Conservation (phyloP, 2,113 vertebrate species). For the Astur gentilis region DNA sequence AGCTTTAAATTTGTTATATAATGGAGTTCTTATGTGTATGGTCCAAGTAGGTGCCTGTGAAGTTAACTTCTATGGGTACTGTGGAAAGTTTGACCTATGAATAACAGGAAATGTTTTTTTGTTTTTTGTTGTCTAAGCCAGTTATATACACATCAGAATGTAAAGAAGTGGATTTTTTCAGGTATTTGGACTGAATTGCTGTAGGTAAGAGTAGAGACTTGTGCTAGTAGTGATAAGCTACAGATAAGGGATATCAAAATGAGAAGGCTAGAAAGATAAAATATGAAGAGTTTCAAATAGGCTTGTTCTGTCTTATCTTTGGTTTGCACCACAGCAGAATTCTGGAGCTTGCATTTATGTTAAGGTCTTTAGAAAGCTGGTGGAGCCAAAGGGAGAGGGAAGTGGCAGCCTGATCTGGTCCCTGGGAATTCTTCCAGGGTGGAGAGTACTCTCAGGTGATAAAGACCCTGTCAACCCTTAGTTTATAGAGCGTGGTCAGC, state of each 20-base stretch:
- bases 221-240: neutral
- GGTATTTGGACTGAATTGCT: neutral
- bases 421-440: neutral
- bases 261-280: neutral
- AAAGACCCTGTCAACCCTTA: neutral
- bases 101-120: neutral
- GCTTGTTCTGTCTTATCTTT: neutral
- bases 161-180: neutral
- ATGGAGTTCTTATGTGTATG: neutral
- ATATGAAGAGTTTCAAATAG: neutral
- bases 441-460: neutral
- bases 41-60: neutral
- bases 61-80: neutral
- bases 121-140: neutral
- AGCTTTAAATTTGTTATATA: neutral
- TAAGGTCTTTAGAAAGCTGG: neutral
- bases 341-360: neutral
- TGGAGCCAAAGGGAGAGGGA: neutral
- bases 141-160: neutral
- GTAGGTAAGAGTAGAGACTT: neutral
- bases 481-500: neutral
- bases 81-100: neutral
- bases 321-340: neutral
- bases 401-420: fast-evolving
- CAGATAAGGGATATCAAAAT: neutral